A percentile compares a stretch with the other conserved stretches of the same genome.
phyloP scores from a whole-genome alignment of 2,113 vertebrate species.

The Callaeas wilsoni region DNA sequence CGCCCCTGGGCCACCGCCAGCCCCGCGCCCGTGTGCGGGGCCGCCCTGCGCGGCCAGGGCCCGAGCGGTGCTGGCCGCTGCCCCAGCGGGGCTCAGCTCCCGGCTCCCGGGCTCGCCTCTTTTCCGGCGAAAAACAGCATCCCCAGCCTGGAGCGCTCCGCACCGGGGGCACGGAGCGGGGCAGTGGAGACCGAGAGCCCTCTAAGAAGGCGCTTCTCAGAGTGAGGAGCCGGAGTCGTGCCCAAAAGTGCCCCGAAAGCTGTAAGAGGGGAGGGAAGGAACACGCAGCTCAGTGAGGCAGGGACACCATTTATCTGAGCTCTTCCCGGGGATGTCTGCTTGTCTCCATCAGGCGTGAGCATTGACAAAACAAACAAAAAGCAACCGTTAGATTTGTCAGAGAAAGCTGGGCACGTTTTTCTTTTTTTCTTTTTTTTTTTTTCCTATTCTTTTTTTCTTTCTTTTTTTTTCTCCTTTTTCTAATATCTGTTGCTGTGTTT shows the following conservation, averaged over 20 bases:
- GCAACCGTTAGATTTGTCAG: neutral
- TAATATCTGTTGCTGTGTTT: neutral
- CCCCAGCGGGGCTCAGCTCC: neutral
- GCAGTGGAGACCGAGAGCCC: neutral
- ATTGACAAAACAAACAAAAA: neutral
- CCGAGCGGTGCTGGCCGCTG: neutral
- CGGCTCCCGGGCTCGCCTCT: neutral
- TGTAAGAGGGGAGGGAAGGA: neutral
- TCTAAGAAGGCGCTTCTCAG: neutral
- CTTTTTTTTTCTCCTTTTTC: fast-evolving
- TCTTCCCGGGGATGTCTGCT: neutral
- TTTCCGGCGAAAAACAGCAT: neutral
- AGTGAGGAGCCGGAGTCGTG: neutral
- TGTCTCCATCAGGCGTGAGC: neutral
- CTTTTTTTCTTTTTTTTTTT: fast-evolving
- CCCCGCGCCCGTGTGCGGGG: neutral
- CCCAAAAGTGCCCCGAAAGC: neutral
- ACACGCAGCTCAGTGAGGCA: neutral
- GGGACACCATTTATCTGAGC: neutral
- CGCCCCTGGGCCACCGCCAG: neutral
- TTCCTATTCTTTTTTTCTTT: fast-evolving
- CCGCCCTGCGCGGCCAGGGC: neutral
- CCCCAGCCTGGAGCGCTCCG: neutral
- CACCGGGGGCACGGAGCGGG: neutral
- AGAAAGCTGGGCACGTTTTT: neutral